A percentile compares a stretch with the other conserved stretches of the same genome.
These are phyloP conservation scores for Ostrea edulis DNA, from an alignment of 1,140 invertebrate species.

Conservation along the genomic window DNA sequence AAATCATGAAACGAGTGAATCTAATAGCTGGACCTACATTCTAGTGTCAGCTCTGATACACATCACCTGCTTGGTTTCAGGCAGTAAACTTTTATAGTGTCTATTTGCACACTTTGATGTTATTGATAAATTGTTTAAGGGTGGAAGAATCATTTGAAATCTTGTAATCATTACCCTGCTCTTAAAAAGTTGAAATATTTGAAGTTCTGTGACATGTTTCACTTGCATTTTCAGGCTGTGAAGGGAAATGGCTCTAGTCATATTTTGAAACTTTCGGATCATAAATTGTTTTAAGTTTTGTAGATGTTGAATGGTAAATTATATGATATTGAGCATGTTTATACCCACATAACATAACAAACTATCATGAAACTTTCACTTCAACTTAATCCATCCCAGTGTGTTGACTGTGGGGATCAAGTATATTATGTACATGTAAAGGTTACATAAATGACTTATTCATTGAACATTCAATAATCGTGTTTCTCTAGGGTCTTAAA, in stretches of 20 bases:
- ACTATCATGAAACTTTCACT: background rate
- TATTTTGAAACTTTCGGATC: background rate
- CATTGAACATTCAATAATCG: background rate
- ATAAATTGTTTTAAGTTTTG: background rate
- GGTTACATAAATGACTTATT: background rate
- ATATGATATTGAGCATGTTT: slow-evolving; percentile 14
- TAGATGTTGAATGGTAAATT: background rate
- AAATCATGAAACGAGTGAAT: too few relatives aligned
- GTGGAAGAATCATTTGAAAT: background rate
- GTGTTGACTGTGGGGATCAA: background rate
- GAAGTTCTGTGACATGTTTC: background rate
- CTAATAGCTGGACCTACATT: too few relatives aligned
- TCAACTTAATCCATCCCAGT: background rate
- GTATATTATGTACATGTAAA: slow-evolving; percentile 6
- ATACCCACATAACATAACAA: background rate
- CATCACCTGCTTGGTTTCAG: slow-evolving; percentile 17
- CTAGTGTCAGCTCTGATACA: background rate
- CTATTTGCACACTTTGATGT: slow-evolving; percentile 14
- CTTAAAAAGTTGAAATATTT: too few relatives aligned
- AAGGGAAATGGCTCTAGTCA: background rate
- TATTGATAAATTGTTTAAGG: background rate
- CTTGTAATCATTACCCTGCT: background rate
- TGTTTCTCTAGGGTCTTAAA: slow-evolving; percentile 11
- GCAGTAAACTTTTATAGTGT: background rate
- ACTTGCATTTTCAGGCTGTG: background rate